phyloP scores from a whole-genome alignment of 2,113 vertebrate species.

The Deroptyus accipitrinus region DNA sequence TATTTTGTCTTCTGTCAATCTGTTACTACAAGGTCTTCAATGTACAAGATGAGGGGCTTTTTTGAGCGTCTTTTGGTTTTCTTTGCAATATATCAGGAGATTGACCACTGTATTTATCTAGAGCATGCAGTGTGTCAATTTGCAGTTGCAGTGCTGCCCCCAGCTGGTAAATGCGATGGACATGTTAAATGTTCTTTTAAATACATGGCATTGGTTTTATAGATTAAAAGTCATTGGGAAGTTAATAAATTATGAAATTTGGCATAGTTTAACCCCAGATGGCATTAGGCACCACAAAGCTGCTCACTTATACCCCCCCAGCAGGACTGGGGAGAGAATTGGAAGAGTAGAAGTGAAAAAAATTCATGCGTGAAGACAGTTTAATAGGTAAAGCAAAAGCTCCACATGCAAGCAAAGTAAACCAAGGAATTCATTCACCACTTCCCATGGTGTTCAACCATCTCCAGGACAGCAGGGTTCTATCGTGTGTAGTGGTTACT shows the following conservation, averaged over 20 bases:
- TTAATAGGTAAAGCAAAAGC: not conserved
- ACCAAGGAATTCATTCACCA: not conserved
- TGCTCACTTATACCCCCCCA: not conserved
- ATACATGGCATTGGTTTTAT: not conserved
- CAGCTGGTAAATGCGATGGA: slow-evolving; percentile 63
- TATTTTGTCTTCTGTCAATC: not conserved
- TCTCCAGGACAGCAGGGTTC: not conserved
- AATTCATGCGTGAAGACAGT: not conserved
- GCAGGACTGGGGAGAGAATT: not conserved
- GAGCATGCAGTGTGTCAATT: not conserved
- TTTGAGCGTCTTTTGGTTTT: not conserved
- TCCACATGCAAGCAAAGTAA: not conserved
- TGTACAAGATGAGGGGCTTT: not conserved
- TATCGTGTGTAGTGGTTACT: not conserved
- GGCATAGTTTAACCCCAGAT: not conserved
- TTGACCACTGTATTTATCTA: not conserved
- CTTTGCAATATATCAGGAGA: not conserved
- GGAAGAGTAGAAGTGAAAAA: not conserved
- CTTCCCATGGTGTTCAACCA: not conserved
- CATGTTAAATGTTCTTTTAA: not conserved
- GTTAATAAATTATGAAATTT: not conserved
- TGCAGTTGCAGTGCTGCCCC: slow-evolving; percentile 76
- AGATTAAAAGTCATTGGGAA: not conserved
- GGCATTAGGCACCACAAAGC: not conserved
- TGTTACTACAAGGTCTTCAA: not conserved